Conservation (phyloP, 1,140 invertebrate genomes). For the Hycleus cichorii region DNA sequence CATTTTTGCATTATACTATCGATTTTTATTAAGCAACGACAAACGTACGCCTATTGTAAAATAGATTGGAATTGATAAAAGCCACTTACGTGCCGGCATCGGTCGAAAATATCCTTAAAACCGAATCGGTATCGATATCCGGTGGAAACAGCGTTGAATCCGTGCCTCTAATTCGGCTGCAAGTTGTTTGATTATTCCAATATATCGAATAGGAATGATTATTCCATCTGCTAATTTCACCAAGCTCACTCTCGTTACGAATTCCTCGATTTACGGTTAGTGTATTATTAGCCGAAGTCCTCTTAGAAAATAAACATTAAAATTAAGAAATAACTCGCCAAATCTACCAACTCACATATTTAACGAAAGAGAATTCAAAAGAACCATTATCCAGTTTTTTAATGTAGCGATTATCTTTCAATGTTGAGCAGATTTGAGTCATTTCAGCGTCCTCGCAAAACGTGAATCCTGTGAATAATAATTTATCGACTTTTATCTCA, state of each 20-base stretch:
- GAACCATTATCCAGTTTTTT: conserved; percentile 6
- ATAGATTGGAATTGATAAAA: no score
- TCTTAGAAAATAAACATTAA: conserved; percentile 36
- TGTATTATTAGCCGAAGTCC: conserved; percentile 45
- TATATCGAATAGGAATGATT: conserved; percentile 33
- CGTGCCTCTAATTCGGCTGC: conserved; percentile 49
- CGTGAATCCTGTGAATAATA: conserved; percentile 4
- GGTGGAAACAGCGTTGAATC: conserved; percentile 54
- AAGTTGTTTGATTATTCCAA: conserved; percentile 42
- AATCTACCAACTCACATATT: conserved; percentile 42
- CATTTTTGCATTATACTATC: no score
- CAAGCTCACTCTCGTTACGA: conserved; percentile 42
- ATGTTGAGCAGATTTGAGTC: neutral
- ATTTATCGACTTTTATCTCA: no score
- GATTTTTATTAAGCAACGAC: no score
- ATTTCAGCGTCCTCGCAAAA: conserved; percentile 4
- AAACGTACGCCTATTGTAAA: no score
- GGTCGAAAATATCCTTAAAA: conserved; percentile 48
- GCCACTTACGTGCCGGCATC: conserved; percentile 51
- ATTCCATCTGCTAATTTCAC: conserved; percentile 49
- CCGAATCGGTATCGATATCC: conserved; percentile 39
- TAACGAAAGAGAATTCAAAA: conserved; percentile 47
- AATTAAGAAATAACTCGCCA: neutral
- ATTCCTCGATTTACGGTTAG: conserved; percentile 48
- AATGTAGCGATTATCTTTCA: conserved; percentile 13